A percentile compares a stretch with the other conserved stretches of the same genome.
phyloP scores from a whole-genome alignment of 2,113 vertebrate species.

The Thinocorus orbignyianus region DNA sequence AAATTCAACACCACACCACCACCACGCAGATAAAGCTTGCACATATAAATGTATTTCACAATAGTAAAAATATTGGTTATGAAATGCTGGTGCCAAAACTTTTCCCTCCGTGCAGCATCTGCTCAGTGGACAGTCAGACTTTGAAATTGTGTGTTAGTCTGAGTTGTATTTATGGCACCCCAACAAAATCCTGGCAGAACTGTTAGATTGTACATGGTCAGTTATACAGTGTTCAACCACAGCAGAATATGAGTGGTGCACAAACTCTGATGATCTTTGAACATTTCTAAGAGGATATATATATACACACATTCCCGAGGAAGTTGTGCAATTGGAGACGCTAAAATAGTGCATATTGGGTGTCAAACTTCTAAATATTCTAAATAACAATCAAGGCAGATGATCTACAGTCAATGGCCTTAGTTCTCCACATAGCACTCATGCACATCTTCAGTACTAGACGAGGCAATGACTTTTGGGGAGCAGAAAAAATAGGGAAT shows the following conservation, averaged over 20 bases:
- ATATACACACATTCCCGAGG: no score
- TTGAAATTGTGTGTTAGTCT: neutral
- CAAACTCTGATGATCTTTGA: neutral
- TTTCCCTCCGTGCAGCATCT: neutral
- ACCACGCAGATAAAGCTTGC: neutral
- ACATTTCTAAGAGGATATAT: neutral
- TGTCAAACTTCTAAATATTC: neutral
- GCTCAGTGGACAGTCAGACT: neutral
- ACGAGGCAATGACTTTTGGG: neutral
- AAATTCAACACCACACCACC: neutral
- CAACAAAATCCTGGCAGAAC: neutral
- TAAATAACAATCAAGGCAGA: neutral
- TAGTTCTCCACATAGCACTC: neutral
- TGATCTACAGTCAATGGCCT: neutral
- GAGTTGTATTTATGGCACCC: neutral
- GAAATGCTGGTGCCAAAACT: rapidly evolving
- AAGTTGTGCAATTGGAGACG: rapidly evolving
- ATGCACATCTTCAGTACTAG: neutral
- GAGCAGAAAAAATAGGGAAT: neutral
- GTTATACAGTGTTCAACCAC: neutral
- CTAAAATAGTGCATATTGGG: neutral
- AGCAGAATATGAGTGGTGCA: neutral
- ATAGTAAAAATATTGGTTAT: neutral
- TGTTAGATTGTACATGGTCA: neutral
- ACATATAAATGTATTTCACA: neutral